phyloP scores from a whole-genome alignment of 2,113 vertebrate genomes.

The Sinocyclocheilus grahami region DNA sequence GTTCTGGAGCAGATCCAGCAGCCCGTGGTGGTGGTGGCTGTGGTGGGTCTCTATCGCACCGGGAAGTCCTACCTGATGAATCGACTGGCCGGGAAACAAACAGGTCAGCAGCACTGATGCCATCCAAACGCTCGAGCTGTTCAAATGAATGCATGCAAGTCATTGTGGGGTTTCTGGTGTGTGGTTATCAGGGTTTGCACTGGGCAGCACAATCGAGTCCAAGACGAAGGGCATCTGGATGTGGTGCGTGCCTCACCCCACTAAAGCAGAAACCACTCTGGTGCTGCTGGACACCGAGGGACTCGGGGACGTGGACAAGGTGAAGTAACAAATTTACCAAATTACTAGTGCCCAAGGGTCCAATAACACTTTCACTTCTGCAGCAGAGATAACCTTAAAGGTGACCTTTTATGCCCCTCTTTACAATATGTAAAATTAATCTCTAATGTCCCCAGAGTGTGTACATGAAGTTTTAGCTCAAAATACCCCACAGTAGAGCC shows the following conservation, averaged over 20 bases:
- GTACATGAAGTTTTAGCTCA: too few species aligned
- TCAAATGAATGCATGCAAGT: background rate
- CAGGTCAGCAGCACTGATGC: conserved; percentile 18
- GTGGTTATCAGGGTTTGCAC: background rate
- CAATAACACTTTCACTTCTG: background rate
- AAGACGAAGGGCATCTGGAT: conserved; percentile 63
- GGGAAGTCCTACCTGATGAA: conserved; percentile 60
- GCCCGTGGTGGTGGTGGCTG: conserved; percentile 56
- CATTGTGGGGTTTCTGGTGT: background rate
- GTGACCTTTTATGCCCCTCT: too few species aligned
- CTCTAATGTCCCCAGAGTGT: too few species aligned
- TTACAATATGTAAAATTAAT: too few species aligned
- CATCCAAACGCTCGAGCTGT: background rate
- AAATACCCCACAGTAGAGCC: too few species aligned
- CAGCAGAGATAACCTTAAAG: background rate
- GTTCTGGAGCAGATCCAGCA: conserved; percentile 48
- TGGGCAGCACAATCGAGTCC: conserved; percentile 69
- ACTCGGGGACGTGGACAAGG: conserved; percentile 36
- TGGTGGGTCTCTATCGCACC: conserved; percentile 40
- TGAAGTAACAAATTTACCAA: background rate
- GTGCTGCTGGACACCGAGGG: conserved; percentile 59
- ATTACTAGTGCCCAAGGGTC: background rate
- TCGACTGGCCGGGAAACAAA: conserved; percentile 47
- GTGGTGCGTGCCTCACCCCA: conserved; percentile 71
- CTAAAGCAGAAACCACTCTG: conserved; percentile 46